Conservation (phyloP, 2,888 invertebrate genomes). For the Silvanus unidentatus region DNA sequence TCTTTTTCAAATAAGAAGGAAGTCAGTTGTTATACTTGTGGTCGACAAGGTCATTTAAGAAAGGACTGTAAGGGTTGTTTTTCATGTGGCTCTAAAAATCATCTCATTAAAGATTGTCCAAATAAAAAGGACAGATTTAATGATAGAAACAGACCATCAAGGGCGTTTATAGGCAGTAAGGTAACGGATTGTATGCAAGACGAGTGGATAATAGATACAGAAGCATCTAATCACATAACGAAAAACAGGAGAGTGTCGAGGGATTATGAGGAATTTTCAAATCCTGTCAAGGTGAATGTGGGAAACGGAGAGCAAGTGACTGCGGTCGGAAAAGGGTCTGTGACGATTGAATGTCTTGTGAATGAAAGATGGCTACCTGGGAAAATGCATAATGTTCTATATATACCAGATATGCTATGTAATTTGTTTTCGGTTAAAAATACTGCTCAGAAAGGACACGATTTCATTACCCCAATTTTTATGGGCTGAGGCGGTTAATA, state of each 20-base stretch:
- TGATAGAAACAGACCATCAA: not conserved
- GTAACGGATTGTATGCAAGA: not conserved
- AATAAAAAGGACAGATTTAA: slow-evolving; percentile 2
- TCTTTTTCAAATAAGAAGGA: no score
- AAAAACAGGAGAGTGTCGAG: slow-evolving; percentile 12
- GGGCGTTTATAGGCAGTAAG: slow-evolving; percentile 5
- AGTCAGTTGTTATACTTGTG: slow-evolving; percentile 15
- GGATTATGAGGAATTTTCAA: slow-evolving; percentile 9
- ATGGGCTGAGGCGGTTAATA: slow-evolving; percentile 18
- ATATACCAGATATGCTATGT: slow-evolving; percentile 4
- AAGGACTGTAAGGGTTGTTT: slow-evolving; percentile 16
- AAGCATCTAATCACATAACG: slow-evolving; percentile 18
- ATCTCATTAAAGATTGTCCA: not conserved
- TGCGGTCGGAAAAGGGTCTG: slow-evolving; percentile 9
- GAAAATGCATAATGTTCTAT: slow-evolving; percentile 7
- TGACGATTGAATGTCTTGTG: slow-evolving; percentile 13
- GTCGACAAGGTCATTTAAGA: slow-evolving; percentile 11
- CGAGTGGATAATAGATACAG: slow-evolving; percentile 16
- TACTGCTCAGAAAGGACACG: slow-evolving; percentile 10
- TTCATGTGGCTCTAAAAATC: slow-evolving; percentile 11
- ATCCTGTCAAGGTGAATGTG: slow-evolving; percentile 7
- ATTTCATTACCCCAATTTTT: slow-evolving; percentile 12
- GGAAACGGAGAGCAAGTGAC: slow-evolving; percentile 7
- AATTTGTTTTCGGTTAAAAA: slow-evolving; percentile 14
- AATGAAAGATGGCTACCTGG: slow-evolving; percentile 12